Evolutionary conservation across 2,888 invertebrate species (phyloP).

Genomic region (Mycalesis mineus): DNA sequence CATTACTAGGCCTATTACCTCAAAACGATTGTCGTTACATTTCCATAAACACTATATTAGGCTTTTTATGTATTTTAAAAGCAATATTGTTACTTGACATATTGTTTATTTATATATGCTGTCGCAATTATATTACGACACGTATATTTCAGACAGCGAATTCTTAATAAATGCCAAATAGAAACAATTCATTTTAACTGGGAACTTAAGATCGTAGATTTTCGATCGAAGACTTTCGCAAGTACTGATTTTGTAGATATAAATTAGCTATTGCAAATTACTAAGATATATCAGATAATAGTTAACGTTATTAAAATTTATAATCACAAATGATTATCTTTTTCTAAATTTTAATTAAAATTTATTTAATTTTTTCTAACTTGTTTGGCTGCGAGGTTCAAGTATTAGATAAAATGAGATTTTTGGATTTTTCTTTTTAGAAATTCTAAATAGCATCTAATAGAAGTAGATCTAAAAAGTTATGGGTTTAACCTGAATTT

Average conservation of each 20-base stretch:
- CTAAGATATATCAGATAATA: constrained; percentile 1
- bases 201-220: not conserved
- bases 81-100: constrained; percentile 1
- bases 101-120: not conserved
- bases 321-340: no score
- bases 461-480: no score
- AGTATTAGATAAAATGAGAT: no score
- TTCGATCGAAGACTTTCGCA: constrained; percentile 1
- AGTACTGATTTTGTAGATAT: not conserved
- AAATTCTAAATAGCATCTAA: no score
- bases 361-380: no score
- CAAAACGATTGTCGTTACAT: not conserved
- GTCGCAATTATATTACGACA: constrained; percentile 10
- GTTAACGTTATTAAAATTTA: no score
- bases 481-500: no score
- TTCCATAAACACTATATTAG: not conserved
- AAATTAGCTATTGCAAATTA: not conserved
- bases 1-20: not conserved
- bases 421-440: no score
- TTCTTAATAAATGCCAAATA: constrained; percentile 22
- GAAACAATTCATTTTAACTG: constrained; percentile 13
- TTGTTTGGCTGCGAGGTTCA: no score
- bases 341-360: no score
- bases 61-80: not conserved
- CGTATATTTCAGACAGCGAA: constrained; percentile 9